These are phyloP conservation scores for Psittacus erithacus DNA, from an alignment of 2,113 vertebrate genomes.

Conservation along the genomic window DNA sequence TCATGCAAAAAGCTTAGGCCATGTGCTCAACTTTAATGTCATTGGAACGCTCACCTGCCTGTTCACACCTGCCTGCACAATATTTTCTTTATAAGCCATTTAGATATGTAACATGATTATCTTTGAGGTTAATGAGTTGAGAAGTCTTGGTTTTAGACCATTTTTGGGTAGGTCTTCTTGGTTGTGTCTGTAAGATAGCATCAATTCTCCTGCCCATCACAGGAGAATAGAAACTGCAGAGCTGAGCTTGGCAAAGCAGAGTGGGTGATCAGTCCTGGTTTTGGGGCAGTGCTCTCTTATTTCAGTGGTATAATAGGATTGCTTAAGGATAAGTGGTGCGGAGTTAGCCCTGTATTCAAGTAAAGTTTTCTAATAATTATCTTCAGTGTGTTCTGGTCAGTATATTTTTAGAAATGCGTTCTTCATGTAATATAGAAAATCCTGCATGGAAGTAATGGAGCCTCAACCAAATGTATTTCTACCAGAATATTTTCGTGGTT, in stretches of 20 bases:
- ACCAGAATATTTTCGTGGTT: not conserved
- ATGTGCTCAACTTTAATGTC: not conserved
- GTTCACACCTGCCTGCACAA: not conserved
- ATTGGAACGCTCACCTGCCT: not conserved
- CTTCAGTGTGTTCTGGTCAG: not conserved
- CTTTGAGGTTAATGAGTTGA: not conserved
- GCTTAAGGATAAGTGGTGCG: not conserved
- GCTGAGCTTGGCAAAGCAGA: not conserved
- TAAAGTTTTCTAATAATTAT: not conserved
- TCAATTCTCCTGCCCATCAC: accelerated
- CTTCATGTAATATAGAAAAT: not conserved
- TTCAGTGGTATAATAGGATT: not conserved
- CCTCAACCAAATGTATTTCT: not conserved
- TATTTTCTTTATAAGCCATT: not conserved
- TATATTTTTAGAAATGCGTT: not conserved
- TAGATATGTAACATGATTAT: not conserved
- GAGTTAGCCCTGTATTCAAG: not conserved
- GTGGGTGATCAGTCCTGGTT: not conserved
- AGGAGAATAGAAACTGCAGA: not conserved
- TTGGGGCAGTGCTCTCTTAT: not conserved
- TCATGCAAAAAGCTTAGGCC: not conserved
- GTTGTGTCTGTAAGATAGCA: not conserved
- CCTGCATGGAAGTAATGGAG: not conserved
- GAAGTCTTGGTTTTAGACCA: not conserved
- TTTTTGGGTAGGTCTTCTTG: not conserved